Conservation (phyloP, 2,113 vertebrate species). For the Osmerus mordax region DNA sequence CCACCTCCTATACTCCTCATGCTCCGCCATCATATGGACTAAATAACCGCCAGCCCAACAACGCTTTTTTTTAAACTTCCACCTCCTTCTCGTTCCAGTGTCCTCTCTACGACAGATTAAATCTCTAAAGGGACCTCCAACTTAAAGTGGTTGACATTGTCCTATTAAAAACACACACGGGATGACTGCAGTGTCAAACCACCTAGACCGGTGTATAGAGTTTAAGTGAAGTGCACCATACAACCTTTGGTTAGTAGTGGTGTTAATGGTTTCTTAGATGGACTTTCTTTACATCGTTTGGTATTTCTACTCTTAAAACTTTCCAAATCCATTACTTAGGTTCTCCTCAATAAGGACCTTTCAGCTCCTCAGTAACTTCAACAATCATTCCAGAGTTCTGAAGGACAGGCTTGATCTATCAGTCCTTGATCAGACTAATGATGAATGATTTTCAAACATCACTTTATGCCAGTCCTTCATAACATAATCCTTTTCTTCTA, state of each 20-base stretch:
- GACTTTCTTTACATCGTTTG: conserved; percentile 59
- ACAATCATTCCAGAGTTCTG: conserved; percentile 33
- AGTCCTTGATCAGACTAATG: conserved; percentile 49
- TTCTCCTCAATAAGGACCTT: conserved; percentile 37
- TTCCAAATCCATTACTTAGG: conserved; percentile 21
- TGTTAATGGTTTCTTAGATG: conserved; percentile 49
- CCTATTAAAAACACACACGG: conserved; percentile 38
- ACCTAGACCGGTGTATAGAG: conserved; percentile 31
- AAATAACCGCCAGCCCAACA: conserved; percentile 36
- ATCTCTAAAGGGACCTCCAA: conserved; percentile 21
- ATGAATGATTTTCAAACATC: conserved; percentile 44
- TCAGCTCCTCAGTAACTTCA: conserved; percentile 38
- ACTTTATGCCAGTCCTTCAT: conserved; percentile 28
- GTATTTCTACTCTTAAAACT: conserved; percentile 51
- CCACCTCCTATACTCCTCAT: conserved; percentile 40
- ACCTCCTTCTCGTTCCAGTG: conserved; percentile 19
- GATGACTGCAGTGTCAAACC: conserved; percentile 50
- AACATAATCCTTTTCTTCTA: conserved; percentile 56
- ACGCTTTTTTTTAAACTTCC: conserved; percentile 19
- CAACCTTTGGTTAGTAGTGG: conserved; percentile 64
- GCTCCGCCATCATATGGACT: conserved; percentile 36
- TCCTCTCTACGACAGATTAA: conserved; percentile 20
- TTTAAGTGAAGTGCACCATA: conserved; percentile 52
- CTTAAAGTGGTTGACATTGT: conserved; percentile 24
- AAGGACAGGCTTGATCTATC: conserved; percentile 43